Evolutionary conservation across 2,888 invertebrate species (phyloP).

Genomic region (Dolichopus griseipennis): DNA sequence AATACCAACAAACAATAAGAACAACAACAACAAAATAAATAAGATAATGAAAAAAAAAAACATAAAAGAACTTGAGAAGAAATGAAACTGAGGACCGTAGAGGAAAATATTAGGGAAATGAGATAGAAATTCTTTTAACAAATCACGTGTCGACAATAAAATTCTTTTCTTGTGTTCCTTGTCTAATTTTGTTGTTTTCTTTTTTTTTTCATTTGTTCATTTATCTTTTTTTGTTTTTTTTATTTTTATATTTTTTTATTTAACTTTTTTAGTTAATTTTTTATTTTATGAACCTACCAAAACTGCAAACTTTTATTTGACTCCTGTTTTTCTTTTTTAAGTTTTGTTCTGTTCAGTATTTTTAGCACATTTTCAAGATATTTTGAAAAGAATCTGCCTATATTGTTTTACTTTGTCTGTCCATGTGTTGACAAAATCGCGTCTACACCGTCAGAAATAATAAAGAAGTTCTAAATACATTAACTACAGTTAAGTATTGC

Average conservation of each 20-base stretch:
- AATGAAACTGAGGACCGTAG: no score
- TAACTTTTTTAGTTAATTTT: slow-evolving; percentile 1
- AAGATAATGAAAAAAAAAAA: no score
- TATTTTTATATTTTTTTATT: not conserved
- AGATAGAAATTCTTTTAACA: not conserved
- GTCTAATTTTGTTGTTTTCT: not conserved
- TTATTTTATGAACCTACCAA: slow-evolving; percentile 6
- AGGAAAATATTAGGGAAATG: not conserved
- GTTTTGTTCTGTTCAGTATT: no score
- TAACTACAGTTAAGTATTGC: no score
- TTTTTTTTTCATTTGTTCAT: not conserved
- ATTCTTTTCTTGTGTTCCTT: slow-evolving; percentile 7
- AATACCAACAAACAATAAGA: not conserved
- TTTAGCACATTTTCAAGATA: no score
- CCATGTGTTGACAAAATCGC: no score
- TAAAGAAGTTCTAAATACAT: no score
- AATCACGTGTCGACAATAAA: slow-evolving; percentile 11
- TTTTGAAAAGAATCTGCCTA: no score
- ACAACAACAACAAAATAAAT: no score
- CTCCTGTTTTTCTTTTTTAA: not conserved
- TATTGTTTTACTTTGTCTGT: no score
- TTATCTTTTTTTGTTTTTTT: not conserved
- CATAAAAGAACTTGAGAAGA: no score
- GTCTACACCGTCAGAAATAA: no score
- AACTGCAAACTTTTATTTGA: not conserved